Base-by-base conservation (phyloP, 2,113 vertebrate genomes). In the Cyanocitta stelleri region DNA sequence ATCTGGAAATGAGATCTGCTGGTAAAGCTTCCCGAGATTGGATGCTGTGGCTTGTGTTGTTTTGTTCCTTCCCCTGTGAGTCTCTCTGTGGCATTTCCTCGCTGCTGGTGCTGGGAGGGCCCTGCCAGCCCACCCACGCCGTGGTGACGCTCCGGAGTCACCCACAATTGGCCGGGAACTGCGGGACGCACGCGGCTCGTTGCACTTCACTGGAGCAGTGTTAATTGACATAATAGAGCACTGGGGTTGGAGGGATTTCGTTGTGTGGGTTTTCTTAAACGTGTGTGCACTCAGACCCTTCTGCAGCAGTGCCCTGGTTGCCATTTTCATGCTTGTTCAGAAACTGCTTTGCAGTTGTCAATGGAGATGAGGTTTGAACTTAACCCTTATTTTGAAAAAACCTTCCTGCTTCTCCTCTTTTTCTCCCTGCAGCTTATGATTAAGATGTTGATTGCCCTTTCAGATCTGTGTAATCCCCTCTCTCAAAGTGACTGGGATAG, bases 151-250 rank as follows among this genome's bases (percentile, higher is more conserved):
- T 94, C 73, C 20, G 5, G 46, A 88, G 82, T 33, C 90, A 33
- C 37, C 89, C 85, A 10, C 69, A 32, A 2, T 74, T 82, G 92
- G 75, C 75, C 33, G 9, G 51, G 44, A 19, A 29, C 48, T 27
- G 83, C 55, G 46, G 82, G 84, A 27, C 17, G 6, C 30, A 3
- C 13, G 62, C 1, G 5, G 58, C 68, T 85, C 24, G 1, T 21
- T 63, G 62, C 39, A 21, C 76, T 77, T 73, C 79, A 32, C 18
- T 89, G 93, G 48, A 94, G 90, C 85, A 11, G 5, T 14, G 78
- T 77, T 95, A 93, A 96, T 93, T 87, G 69, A 63, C 69, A 87
- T 86, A 90, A 83, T 16, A 21, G 67, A 81, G 75, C 64, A 27
- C 56, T 4, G 33, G 46, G 23, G 10, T n/a, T 69, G 33, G 1